Percentiles rank a stretch among this genome's conserved stretches.
Conservation (phyloP, 37 sponge, comb jelly and placozoan genomes). For the Tethya wilhelma region DNA sequence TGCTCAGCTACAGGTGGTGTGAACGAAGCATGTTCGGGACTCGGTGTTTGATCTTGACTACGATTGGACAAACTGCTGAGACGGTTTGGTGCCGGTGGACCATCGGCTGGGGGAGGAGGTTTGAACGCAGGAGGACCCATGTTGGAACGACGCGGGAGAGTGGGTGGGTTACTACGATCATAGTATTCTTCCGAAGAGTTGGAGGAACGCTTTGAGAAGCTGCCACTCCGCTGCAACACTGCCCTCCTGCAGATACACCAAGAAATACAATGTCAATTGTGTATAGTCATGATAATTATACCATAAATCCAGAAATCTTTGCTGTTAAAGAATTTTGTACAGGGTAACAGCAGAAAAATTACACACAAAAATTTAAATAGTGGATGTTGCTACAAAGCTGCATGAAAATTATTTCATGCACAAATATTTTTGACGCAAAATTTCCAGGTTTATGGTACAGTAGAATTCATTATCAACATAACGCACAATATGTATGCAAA, state of each 20-base stretch:
- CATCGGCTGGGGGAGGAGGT: slow-evolving; percentile 52
- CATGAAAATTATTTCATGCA: too few relatives aligned
- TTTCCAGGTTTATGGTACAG: too few relatives aligned
- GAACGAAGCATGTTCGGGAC: not conserved
- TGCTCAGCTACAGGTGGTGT: slow-evolving; percentile 7
- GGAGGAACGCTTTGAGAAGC: slow-evolving; percentile 24
- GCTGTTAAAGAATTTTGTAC: too few relatives aligned
- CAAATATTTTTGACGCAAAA: too few relatives aligned
- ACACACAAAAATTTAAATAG: too few relatives aligned
- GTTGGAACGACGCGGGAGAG: slow-evolving; percentile 32
- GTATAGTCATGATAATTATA: too few relatives aligned
- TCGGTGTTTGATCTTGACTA: slow-evolving; percentile 2
- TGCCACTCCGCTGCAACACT: slow-evolving; percentile 22
- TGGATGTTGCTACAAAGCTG: too few relatives aligned
- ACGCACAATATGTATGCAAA: too few relatives aligned
- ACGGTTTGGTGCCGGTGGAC: not conserved
- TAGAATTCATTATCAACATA: too few relatives aligned
- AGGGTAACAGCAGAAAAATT: too few relatives aligned
- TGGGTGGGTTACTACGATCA: slow-evolving; percentile 40
- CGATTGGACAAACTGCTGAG: not conserved
- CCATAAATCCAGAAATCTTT: too few relatives aligned
- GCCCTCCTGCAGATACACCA: slow-evolving; percentile 3
- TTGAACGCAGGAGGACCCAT: slow-evolving; percentile 69
- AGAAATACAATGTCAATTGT: too few relatives aligned
- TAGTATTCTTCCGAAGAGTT: slow-evolving; percentile 5